These are phyloP conservation scores for Clarias batrachus DNA, from an alignment of 2,113 vertebrate species.

Conservation along the genomic window DNA sequence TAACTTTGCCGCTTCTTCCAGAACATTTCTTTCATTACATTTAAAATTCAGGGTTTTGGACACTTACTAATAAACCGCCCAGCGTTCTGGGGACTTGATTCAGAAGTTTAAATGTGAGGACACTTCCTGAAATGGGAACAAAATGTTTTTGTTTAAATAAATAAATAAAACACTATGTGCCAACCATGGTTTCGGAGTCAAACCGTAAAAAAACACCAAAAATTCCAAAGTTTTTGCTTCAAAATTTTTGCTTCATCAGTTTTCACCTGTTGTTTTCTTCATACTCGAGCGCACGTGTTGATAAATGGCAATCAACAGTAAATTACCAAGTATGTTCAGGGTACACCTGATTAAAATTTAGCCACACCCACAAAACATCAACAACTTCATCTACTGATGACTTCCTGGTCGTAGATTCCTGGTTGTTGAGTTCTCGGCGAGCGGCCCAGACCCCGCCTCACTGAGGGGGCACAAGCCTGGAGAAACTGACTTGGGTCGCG, in stretches of 20 bases:
- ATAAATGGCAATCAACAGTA: not conserved
- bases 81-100: not conserved
- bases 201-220: not conserved
- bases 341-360: not conserved
- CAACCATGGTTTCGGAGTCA: not conserved
- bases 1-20: not conserved
- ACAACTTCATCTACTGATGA: not conserved
- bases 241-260: too few species aligned
- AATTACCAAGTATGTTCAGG: not conserved
- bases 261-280: not conserved
- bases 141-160: not conserved
- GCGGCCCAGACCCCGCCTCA: too few species aligned
- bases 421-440: too few species aligned
- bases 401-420: too few species aligned
- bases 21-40: too few species aligned
- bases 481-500: too few species aligned
- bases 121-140: not conserved
- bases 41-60: too few species aligned
- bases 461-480: too few species aligned
- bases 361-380: not conserved
- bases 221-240: too few species aligned
- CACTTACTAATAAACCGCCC: not conserved
- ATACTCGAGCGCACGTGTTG: not conserved
- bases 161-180: not conserved
- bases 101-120: not conserved